Evolutionary conservation across 2,888 invertebrate species (phyloP), one percentile per base, ranked within the genome.

Genomic region (Sinopyrophorus schimmeli): DNA sequence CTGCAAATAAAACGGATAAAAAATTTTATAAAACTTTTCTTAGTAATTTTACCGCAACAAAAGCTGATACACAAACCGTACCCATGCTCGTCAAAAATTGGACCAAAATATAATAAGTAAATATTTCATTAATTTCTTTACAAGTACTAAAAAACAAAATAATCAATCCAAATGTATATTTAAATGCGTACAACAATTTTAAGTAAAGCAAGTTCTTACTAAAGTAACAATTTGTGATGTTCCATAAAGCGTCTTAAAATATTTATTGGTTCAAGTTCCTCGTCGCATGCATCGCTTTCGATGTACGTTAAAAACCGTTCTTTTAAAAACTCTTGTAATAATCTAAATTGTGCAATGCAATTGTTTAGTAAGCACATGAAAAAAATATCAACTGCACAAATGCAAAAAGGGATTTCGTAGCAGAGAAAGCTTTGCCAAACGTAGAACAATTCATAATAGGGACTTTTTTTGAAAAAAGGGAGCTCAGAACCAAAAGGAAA

Each of bases 321-420:
- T n/a, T n/a, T n/a, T n/a, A n/a, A n/a, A n/a, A n/a, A n/a, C n/a
- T n/a, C n/a, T n/a, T n/a, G n/a, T n/a, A 40, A 10, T 9, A 40
- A n/a, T 12, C 15, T 40, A 21, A 40, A 40, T n/a, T 40, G 39
- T 1, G 30, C 39, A 1, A 40, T 10, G 20, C 20, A 28, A n/a
- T 28, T 28, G 1, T 7, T 14, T 3, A 28, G 4, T 3, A 40
- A 3, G n/a, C 28, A 28, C n/a, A 27, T 9, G 10, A 40, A 21
- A n/a, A 40, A 30, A 7, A 40, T 14, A 21, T 40, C 39, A 5
- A 12, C 3, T 1, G 20, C 18, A 5, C 28, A 18, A 14, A 30
- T 7, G 1, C 1, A n/a, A 14, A 20, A 20, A 5, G 9, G 7
- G 1, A 40, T 1, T 4, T 40, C 39, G 3, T 20, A 4, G 10